Base-by-base conservation (phyloP, 2,888 invertebrate genomes). In the Amblyjoppa fuscipennis region DNA sequence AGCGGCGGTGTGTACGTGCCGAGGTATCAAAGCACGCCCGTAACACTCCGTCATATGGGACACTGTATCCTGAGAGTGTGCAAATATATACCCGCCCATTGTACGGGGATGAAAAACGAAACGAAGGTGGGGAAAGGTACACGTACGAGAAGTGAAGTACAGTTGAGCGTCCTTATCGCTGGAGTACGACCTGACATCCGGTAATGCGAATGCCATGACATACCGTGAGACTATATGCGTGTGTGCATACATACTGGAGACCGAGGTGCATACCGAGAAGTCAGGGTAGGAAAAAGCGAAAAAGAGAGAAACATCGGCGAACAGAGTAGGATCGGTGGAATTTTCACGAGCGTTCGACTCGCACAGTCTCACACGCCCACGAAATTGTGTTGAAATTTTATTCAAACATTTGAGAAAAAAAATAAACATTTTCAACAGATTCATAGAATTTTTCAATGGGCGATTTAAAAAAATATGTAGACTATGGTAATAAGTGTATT, bases 161-260 rank as follows among this genome's bases (percentile, higher is more conserved):
- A 70, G 53, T 64, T 16, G 61, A 74, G 75, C 80, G 59, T 81
- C 79, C 85, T 87, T 87, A 87, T 85, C 84, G 76, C 66, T 28
- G 28, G n/a, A 77, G 83, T 75, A 61, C 76, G 85, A 84, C 79
- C 83, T 80, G 84, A 78, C 84, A 80, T 87, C 76, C 78, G 80
- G 77, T 82, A 87, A 80, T 82, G 74, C 69, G 81, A 85, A 85
- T 83, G 77, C 85, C 73, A 81, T 87, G 87, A 87, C 85, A 83
- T 71, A 31, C 68, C 73, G 70, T 75, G 75, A 82, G 84, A 68
- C 79, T 79, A 70, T 53, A 34, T 64, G 34, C 0, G 31, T 16
- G 2, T 7, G 16, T 31, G 7, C 6, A 34, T 16, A 34, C n/a
- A 34, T 45, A 16, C 45, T 16, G 16, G 16, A 13, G 16, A 41